These are phyloP conservation scores for Marisa cornuarietis DNA, from an alignment of 1,140 invertebrate species.

Conservation along the genomic window DNA sequence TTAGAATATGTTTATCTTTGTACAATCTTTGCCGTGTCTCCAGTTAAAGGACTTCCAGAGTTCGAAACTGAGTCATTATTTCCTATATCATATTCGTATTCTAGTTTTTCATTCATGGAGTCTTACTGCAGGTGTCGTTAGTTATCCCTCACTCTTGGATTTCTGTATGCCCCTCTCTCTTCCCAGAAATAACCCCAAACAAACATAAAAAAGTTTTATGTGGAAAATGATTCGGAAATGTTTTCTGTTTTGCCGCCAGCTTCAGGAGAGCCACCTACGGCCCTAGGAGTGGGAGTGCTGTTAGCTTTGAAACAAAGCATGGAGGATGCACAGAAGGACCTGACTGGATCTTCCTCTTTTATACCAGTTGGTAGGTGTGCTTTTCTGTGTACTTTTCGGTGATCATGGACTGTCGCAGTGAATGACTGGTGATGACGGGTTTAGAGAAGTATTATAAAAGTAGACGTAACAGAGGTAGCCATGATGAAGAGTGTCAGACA, in stretches of 20 bases:
- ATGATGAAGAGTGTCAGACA: background rate
- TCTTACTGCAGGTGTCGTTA: too few relatives aligned
- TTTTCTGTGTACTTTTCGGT: slow-evolving; percentile 5
- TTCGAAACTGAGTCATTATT: background rate
- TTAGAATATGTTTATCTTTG: too few relatives aligned
- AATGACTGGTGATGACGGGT: background rate
- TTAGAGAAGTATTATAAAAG: background rate
- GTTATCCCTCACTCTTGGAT: too few relatives aligned
- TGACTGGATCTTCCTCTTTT: slow-evolving; percentile 39
- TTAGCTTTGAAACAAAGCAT: slow-evolving; percentile 57
- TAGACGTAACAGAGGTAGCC: too few relatives aligned
- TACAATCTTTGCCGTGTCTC: too few relatives aligned
- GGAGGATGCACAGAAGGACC: slow-evolving; percentile 47
- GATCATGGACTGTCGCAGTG: background rate
- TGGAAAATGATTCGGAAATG: background rate
- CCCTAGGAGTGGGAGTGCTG: slow-evolving; percentile 53
- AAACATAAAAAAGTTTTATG: background rate
- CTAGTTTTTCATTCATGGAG: background rate
- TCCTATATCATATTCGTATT: background rate
- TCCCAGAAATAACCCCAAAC: background rate
- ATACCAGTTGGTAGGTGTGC: slow-evolving; percentile 43
- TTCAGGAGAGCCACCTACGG: slow-evolving; percentile 63
- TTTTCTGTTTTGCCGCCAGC: slow-evolving; percentile 39
- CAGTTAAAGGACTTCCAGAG: background rate
- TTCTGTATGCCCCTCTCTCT: background rate